Evolutionary conservation across 2,113 vertebrate species (phyloP).

Genomic region (Xerus inauris): DNA sequence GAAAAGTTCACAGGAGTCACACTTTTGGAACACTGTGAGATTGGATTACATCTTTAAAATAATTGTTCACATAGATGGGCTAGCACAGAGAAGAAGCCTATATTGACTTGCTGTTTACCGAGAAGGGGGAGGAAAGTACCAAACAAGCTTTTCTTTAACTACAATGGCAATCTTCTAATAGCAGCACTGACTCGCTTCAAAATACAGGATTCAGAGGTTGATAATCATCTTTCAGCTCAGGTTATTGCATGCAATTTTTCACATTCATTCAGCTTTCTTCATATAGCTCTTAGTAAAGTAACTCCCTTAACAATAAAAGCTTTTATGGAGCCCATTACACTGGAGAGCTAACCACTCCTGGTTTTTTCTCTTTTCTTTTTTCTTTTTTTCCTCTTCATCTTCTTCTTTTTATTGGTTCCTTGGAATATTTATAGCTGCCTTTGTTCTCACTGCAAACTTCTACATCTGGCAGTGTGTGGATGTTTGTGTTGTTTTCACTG

Average conservation of each 20-base stretch:
- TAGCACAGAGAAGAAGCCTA: conserved; percentile 80
- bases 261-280: conserved; percentile 90
- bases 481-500: conserved; percentile 60
- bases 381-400: conserved; percentile 25
- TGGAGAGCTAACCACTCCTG: conserved; percentile 87
- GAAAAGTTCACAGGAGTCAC: conserved; percentile 67
- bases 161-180: conserved; percentile 88
- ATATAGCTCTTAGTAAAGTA: conserved; percentile 88
- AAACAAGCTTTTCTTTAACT: conserved; percentile 90
- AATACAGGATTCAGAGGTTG: conserved; percentile 87
- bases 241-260: conserved; percentile 91
- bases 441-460: conserved; percentile 87
- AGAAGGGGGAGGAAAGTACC: conserved; percentile 84
- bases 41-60: conserved; percentile 84
- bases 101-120: conserved; percentile 86
- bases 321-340: conserved; percentile 89
- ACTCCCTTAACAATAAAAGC: conserved; percentile 91
- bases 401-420: conserved; percentile 87
- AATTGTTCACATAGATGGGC: conserved; percentile 83
- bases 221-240: conserved; percentile 90
- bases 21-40: conserved; percentile 39
- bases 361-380: neutral
- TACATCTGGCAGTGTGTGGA: conserved; percentile 80
- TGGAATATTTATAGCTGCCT: conserved; percentile 90
- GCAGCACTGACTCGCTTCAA: conserved; percentile 85